phyloP scores from a whole-genome alignment of 2,113 vertebrate species.

The Malurus alboscapulatus region DNA sequence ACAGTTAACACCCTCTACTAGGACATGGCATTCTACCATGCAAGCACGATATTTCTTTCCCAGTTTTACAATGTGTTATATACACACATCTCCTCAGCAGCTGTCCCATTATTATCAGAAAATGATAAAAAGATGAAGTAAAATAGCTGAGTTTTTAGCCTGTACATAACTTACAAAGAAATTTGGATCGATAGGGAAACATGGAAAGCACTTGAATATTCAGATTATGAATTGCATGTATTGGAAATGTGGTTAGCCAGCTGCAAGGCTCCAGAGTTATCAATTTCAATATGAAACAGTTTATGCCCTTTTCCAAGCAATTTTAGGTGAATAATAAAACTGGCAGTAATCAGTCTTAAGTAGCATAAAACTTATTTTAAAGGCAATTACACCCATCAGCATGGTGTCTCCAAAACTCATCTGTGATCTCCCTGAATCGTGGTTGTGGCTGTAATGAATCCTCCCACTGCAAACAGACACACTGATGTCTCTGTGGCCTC shows the following conservation, averaged over 20 bases:
- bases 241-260: constrained; percentile 36
- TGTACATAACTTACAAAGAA: not conserved
- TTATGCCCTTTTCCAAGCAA: constrained; percentile 54
- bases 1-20: not conserved
- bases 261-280: constrained; percentile 36
- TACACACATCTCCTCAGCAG: not conserved
- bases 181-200: constrained; percentile 40
- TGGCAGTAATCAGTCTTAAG: constrained; percentile 50
- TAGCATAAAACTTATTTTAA: constrained; percentile 52
- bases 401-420: constrained; percentile 45
- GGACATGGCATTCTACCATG: not conserved
- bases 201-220: constrained; percentile 21
- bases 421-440: not conserved
- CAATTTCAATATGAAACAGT: constrained; percentile 35
- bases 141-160: not conserved
- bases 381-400: constrained; percentile 48
- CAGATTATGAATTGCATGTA: constrained; percentile 17
- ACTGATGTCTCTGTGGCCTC: not conserved
- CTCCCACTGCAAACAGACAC: not conserved
- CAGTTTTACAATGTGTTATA: not conserved
- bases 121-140: constrained; percentile 5
- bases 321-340: constrained; percentile 39
- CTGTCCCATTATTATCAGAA: not conserved
- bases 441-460: not conserved
- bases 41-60: not conserved